Conservation (phyloP, 2,888 invertebrate species). For the Muscina levida region DNA sequence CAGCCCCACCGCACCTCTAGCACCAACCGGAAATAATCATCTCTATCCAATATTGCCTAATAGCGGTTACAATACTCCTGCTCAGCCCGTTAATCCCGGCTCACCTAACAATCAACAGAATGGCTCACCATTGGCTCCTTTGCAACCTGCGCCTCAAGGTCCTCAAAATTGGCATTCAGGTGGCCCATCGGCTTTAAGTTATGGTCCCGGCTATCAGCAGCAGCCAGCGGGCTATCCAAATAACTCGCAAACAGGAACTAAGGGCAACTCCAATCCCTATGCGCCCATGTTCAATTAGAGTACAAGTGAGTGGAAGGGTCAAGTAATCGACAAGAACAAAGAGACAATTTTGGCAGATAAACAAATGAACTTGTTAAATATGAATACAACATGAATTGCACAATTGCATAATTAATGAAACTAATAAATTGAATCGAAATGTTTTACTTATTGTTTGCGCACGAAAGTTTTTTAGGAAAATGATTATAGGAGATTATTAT, state of each 20-base stretch:
- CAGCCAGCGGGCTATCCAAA: slow-evolving; percentile 2
- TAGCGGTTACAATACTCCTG: neutral
- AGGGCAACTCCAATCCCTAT: slow-evolving; percentile 39
- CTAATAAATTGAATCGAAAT: neutral
- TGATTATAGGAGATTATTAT: too few relatives aligned
- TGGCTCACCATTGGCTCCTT: slow-evolving; percentile 37
- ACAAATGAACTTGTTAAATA: neutral
- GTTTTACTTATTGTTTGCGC: too few relatives aligned
- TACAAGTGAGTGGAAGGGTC: neutral
- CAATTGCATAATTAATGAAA: neutral
- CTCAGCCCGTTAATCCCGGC: neutral
- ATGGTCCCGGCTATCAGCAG: slow-evolving; percentile 32
- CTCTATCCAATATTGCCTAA: slow-evolving; percentile 34
- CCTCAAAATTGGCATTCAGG: slow-evolving; percentile 51
- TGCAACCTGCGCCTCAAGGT: slow-evolving; percentile 30
- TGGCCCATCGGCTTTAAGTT: slow-evolving; percentile 43
- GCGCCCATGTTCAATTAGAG: slow-evolving; percentile 32
- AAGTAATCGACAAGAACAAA: neutral
- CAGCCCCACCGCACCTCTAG: slow-evolving; percentile 7
- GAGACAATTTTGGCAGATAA: neutral
- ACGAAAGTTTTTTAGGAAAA: too few relatives aligned
- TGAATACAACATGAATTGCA: neutral
- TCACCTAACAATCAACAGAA: neutral
- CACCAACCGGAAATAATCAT: slow-evolving; percentile 20
- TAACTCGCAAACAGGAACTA: neutral